A percentile compares a stretch with the other conserved stretches of the same genome.
phyloP scores from a whole-genome alignment of 2,888 invertebrate genomes.

The Anodontia alba region DNA sequence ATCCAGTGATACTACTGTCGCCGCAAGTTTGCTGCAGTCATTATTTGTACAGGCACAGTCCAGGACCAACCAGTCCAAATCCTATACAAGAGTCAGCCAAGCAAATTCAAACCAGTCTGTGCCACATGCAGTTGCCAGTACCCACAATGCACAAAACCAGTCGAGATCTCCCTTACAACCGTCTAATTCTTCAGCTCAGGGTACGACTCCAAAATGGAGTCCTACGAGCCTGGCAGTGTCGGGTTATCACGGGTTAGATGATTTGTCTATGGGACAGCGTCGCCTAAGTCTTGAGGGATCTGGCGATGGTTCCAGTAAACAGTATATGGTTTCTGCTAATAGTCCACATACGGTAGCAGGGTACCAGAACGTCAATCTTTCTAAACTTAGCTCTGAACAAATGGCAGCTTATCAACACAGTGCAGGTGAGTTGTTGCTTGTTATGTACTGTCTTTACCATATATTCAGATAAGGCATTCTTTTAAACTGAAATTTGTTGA shows the following conservation, averaged over 20 bases:
- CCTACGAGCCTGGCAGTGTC: neutral
- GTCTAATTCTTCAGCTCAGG: neutral
- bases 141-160: neutral
- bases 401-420: conserved; percentile 17
- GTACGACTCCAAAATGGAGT: neutral
- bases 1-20: conserved; percentile 26
- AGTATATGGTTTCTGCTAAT: conserved; percentile 18
- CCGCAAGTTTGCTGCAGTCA: conserved; percentile 39
- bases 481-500: no score
- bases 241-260: neutral
- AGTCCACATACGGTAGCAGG: conserved; percentile 30
- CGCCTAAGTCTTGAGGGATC: conserved; percentile 15
- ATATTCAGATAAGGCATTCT: no score
- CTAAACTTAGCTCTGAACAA: conserved; percentile 45
- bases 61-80: neutral
- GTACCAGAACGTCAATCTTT: conserved; percentile 32
- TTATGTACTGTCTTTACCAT: no score
- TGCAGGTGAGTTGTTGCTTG: conserved; percentile 28
- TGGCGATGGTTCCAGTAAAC: conserved; percentile 23
- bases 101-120: neutral
- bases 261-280: neutral
- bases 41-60: conserved; percentile 44
- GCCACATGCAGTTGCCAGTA: neutral
- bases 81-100: neutral
- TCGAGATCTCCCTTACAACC: neutral